A percentile compares a stretch with the other conserved stretches of the same genome.
These are phyloP conservation scores for Cylindroiulus punctatus DNA, from an alignment of 2,888 invertebrate genomes.

Conservation along the genomic window DNA sequence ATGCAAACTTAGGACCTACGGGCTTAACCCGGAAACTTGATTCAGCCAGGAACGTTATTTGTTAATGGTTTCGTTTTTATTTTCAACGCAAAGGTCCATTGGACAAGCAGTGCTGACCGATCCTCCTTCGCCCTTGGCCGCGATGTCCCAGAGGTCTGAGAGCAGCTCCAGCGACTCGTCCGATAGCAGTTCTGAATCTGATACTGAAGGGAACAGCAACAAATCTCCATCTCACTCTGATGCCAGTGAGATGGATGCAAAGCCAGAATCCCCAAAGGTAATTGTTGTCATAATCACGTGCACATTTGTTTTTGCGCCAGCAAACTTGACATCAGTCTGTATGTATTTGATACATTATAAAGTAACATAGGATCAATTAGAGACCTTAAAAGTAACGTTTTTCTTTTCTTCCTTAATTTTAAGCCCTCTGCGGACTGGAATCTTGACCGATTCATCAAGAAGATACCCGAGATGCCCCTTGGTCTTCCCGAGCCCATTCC, in stretches of 20 bases:
- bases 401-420: neutral
- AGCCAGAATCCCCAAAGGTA: constrained; percentile 55
- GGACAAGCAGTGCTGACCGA: constrained; percentile 53
- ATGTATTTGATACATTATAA: no score
- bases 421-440: constrained; percentile 24
- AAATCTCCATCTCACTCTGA: constrained; percentile 53
- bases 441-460: constrained; percentile 43
- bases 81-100: constrained; percentile 47
- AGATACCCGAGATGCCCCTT: neutral
- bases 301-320: neutral
- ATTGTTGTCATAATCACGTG: neutral
- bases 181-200: constrained; percentile 57
- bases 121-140: constrained; percentile 54
- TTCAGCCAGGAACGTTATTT: no score
- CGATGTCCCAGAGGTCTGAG: constrained; percentile 56
- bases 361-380: no score
- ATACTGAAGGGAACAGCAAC: constrained; percentile 56
- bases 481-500: neutral
- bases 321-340: neutral
- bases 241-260: constrained; percentile 46
- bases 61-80: neutral
- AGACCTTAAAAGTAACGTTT: neutral
- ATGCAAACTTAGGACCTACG: no score
- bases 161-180: constrained; percentile 58
- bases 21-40: neutral